Conservation (phyloP, 2,888 invertebrate species). For the Phytoseiulus persimilis region DNA sequence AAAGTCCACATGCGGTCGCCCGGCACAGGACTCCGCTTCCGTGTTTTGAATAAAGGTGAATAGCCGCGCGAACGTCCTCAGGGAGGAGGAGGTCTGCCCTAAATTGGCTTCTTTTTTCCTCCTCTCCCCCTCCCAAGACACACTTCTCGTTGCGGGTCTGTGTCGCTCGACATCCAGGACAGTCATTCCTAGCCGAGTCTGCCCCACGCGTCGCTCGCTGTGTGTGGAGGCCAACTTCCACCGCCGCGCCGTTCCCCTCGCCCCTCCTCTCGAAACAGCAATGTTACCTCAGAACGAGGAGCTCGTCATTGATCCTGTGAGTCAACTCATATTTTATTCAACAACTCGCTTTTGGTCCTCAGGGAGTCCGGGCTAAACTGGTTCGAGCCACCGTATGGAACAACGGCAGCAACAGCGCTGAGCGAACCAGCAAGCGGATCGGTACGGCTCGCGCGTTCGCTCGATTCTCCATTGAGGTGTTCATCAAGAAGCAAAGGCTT, state of each 20-base stretch:
- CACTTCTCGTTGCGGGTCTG: neutral
- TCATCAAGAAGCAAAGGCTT: neutral
- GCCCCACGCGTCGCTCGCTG: neutral
- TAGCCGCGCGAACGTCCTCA: neutral
- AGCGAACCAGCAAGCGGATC: neutral
- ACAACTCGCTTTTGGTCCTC: slow-evolving; percentile 1
- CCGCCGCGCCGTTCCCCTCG: neutral
- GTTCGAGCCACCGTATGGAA: neutral
- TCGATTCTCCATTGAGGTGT: neutral
- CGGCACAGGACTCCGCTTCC: neutral
- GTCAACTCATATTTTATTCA: slow-evolving; percentile 39
- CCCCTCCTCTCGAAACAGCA: neutral
- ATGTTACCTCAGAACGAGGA: neutral
- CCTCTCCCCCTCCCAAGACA: neutral
- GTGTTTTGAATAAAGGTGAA: neutral
- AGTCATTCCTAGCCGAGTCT: neutral
- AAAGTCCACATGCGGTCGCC: neutral
- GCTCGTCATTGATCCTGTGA: slow-evolving; percentile 13
- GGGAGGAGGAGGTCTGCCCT: neutral
- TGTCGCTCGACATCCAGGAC: neutral
- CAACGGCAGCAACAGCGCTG: neutral
- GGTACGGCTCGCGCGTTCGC: neutral
- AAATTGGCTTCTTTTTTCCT: neutral
- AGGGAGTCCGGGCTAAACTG: neutral
- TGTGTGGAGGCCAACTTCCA: neutral